A percentile compares a stretch with the other conserved stretches of the same genome.
phyloP scores from a whole-genome alignment of 2,113 vertebrate genomes.

The Artemisiospiza belli region DNA sequence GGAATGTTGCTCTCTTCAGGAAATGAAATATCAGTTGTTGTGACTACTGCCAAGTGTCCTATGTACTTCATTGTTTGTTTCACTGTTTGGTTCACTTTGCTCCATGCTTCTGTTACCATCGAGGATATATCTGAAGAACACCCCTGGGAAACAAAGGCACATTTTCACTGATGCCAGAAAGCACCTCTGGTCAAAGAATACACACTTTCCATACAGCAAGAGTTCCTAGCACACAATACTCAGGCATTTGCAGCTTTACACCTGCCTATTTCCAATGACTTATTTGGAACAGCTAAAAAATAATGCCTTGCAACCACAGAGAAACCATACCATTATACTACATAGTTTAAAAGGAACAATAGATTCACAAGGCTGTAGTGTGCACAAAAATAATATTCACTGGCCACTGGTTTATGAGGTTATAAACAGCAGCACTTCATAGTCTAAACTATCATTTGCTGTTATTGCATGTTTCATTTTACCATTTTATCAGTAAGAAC shows the following conservation, averaged over 20 bases:
- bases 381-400: neutral
- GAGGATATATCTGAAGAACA: slow-evolving; percentile 92
- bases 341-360: neutral
- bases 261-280: neutral
- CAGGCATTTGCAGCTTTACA: neutral
- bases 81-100: slow-evolving; percentile 76
- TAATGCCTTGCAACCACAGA: neutral
- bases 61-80: slow-evolving; percentile 69
- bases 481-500: neutral
- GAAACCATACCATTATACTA: neutral
- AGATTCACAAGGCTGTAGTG: neutral
- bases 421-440: neutral
- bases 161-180: neutral
- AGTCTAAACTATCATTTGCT: neutral
- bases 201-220: fast-evolving
- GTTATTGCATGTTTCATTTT: neutral
- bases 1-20: slow-evolving; percentile 54
- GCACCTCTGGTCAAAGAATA: neutral
- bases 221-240: neutral
- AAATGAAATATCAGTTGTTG: slow-evolving; percentile 71
- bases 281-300: neutral
- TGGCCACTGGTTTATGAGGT: neutral
- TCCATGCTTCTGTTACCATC: slow-evolving; percentile 87
- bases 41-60: slow-evolving; percentile 79
- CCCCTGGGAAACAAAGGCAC: slow-evolving; percentile 75